Percentiles rank a stretch among this genome's conserved stretches.
Conservation (phyloP, 2,888 invertebrate genomes). For the Pseudanteris insignis region DNA sequence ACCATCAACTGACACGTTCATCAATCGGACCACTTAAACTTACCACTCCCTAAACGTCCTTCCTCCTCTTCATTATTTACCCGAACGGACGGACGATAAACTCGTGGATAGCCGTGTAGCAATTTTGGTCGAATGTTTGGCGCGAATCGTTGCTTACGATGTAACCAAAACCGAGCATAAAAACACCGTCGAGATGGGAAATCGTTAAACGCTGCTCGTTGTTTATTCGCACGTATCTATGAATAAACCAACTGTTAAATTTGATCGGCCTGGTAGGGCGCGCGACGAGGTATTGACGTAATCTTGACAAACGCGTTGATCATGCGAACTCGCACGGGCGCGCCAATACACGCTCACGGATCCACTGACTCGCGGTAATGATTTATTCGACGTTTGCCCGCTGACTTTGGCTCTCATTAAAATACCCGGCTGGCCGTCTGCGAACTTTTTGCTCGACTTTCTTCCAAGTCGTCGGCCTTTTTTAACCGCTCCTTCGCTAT, state of each 20-base stretch:
- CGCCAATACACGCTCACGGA: slow-evolving; percentile 32
- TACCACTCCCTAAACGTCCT: neutral
- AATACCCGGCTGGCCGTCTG: slow-evolving; percentile 57
- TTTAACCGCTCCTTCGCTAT: too few relatives aligned
- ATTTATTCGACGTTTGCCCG: slow-evolving; percentile 65
- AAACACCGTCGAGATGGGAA: slow-evolving; percentile 13
- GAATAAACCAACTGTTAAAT: slow-evolving; percentile 33
- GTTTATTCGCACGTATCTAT: slow-evolving; percentile 32
- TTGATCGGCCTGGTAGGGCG: slow-evolving; percentile 10
- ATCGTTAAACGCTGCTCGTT: slow-evolving; percentile 27
- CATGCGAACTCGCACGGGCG: neutral
- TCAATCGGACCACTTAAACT: too few relatives aligned
- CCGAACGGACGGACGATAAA: neutral
- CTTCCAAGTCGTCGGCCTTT: neutral
- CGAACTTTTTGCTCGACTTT: slow-evolving; percentile 32
- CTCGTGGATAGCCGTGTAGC: slow-evolving; percentile 6
- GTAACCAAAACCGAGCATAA: slow-evolving; percentile 22
- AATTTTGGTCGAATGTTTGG: slow-evolving; percentile 12
- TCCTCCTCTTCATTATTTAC: slow-evolving; percentile 2
- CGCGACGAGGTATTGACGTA: slow-evolving; percentile 22
- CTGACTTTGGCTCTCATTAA: slow-evolving; percentile 64
- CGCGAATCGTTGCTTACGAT: slow-evolving; percentile 12
- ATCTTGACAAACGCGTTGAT: slow-evolving; percentile 18
- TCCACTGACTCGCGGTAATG: slow-evolving; percentile 51
- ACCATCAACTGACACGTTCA: too few relatives aligned